A percentile compares a stretch with the other conserved stretches of the same genome.
These are phyloP conservation scores for Salvelinus sp. DNA, from an alignment of 2,113 vertebrate species.

Conservation along the genomic window DNA sequence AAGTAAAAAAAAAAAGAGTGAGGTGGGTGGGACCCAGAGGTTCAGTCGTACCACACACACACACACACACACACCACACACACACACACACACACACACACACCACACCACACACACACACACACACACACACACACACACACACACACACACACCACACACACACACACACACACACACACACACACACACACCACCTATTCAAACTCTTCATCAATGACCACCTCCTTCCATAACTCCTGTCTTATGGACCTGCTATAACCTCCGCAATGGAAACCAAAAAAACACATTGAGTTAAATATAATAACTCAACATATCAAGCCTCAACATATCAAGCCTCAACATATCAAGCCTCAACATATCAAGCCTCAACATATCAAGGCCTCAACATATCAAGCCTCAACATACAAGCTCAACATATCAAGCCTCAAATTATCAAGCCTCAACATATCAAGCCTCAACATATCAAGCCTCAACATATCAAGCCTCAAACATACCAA, in stretches of 20 bases:
- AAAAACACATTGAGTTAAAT: background rate
- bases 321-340: no score
- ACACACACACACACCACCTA: conserved; percentile 9
- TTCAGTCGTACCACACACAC: conserved; percentile 19
- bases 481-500: no score
- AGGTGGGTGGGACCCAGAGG: conserved; percentile 44
- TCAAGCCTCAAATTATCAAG: no score
- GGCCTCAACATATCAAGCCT: no score
- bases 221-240: background rate
- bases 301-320: no score
- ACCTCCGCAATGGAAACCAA: background rate
- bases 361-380: no score
- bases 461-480: background rate
- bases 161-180: conserved; percentile 18
- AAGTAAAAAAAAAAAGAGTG: conserved; percentile 23
- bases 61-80: no score
- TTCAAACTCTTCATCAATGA: conserved; percentile 10
- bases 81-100: no score
- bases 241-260: background rate
- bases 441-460: no score
- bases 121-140: background rate
- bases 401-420: no score
- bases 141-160: conserved; percentile 1
- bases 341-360: no score
- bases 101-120: background rate